Evolutionary conservation across 1,140 invertebrate genomes (phyloP).

Genomic region (Drosophila melanica): DNA sequence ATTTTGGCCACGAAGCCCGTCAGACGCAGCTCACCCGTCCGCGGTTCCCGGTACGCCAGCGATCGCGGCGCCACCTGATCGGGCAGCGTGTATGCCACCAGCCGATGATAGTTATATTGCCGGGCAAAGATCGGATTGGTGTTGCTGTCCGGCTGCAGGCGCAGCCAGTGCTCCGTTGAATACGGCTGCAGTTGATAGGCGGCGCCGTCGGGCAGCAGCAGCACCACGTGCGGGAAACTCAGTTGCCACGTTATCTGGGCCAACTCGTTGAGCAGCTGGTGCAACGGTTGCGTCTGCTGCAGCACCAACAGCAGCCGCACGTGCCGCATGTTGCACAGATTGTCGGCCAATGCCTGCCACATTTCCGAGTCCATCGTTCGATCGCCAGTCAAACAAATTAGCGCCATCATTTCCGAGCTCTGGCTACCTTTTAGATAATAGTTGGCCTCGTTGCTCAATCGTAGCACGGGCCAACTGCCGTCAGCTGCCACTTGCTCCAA

Average conservation of each 20-base stretch:
- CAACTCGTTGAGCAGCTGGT: constrained; percentile 3
- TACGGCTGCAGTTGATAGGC: constrained; percentile 52
- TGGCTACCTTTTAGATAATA: constrained; percentile 20
- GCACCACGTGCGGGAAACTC: constrained; percentile 40
- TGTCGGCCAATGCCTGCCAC: constrained; percentile 53
- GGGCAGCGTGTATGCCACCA: constrained; percentile 34
- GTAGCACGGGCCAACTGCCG: constrained; percentile 28
- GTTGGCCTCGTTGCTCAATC: constrained; percentile 33
- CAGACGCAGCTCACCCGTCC: constrained; percentile 7
- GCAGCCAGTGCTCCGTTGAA: constrained; percentile 27
- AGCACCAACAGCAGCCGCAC: constrained; percentile 36
- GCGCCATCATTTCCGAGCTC: constrained; percentile 49
- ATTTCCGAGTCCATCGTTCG: constrained; percentile 30
- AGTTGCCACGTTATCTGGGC: neutral
- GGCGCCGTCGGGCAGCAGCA: neutral
- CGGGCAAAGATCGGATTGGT: constrained; percentile 17
- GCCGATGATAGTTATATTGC: constrained; percentile 30
- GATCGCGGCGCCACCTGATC: constrained; percentile 54
- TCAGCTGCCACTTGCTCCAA: constrained; percentile 3
- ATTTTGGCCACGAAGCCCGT: constrained; percentile 49
- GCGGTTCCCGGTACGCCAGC: constrained; percentile 36
- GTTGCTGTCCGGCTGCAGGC: neutral
- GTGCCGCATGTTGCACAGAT: constrained; percentile 59
- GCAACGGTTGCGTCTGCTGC: neutral
- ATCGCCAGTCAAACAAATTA: constrained; percentile 37